Conservation (phyloP, 2,113 vertebrate species). For the Campylomormyrus numenius region DNA sequence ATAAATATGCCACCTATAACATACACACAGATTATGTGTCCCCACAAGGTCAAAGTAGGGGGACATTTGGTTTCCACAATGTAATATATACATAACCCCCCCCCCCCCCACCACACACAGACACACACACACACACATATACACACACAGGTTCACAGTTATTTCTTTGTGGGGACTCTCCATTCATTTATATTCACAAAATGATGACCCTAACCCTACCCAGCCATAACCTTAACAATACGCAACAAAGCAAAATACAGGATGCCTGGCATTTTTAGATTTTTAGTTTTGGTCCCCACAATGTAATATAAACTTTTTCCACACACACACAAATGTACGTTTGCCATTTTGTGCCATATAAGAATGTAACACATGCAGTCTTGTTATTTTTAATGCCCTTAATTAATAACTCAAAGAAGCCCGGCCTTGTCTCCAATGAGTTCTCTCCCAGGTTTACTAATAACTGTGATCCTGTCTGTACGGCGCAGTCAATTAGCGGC, state of each 20-base stretch:
- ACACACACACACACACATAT: too few relatives aligned
- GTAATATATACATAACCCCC: background rate
- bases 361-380: conserved; percentile 16
- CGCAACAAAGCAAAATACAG: too few relatives aligned
- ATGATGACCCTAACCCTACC: too few relatives aligned
- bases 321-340: background rate
- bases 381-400: conserved; percentile 17
- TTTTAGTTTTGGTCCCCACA: background rate
- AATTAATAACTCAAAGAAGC: conserved; percentile 8
- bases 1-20: background rate
- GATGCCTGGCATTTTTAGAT: too few relatives aligned
- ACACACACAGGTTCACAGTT: background rate
- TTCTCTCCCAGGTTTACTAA: background rate
- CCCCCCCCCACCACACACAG: too few relatives aligned
- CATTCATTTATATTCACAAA: too few relatives aligned
- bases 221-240: too few relatives aligned
- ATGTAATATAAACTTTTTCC: background rate
- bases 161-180: too few relatives aligned
- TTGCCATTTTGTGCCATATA: background rate
- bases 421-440: background rate
- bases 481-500: background rate
- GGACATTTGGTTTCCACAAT: too few relatives aligned
- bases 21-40: background rate
- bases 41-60: too few relatives aligned
- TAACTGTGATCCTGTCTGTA: background rate